Evolutionary conservation across 2,113 vertebrate genomes (phyloP).

Genomic region (Callithrix jacchus): DNA sequence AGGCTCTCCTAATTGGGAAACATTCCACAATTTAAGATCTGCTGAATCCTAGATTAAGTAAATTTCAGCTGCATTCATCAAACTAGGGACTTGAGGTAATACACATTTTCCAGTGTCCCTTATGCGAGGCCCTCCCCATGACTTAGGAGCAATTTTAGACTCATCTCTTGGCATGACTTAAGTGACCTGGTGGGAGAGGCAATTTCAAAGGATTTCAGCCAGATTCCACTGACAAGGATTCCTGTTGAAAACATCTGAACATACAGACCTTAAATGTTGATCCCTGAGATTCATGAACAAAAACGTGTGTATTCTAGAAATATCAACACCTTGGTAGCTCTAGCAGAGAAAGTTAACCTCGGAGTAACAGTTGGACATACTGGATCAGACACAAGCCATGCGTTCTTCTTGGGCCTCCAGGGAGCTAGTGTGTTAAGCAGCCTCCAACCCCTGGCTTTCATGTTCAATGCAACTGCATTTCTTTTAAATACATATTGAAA

Average conservation of each 20-base stretch:
- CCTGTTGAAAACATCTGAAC: background rate
- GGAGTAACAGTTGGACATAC: background rate
- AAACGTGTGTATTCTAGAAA: background rate
- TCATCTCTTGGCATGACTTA: background rate
- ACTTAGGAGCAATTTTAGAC: constrained; percentile 7
- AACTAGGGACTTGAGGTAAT: background rate
- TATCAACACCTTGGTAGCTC: background rate
- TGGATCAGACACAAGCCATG: background rate
- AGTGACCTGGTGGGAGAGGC: background rate
- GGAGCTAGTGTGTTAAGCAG: background rate
- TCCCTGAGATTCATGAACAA: background rate
- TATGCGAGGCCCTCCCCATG: background rate
- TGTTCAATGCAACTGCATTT: background rate
- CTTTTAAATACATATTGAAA: background rate
- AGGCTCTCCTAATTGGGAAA: constrained; percentile 30
- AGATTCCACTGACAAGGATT: background rate
- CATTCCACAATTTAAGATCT: background rate
- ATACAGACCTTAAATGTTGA: background rate
- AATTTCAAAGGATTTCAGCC: background rate
- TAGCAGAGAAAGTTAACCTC: background rate
- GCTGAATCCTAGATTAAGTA: background rate
- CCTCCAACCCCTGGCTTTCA: background rate
- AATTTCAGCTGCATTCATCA: constrained; percentile 4
- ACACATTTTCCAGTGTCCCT: background rate
- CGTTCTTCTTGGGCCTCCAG: background rate